These are phyloP conservation scores for Morinoia aosen DNA, from an alignment of 2,888 invertebrate genomes.

Conservation along the genomic window DNA sequence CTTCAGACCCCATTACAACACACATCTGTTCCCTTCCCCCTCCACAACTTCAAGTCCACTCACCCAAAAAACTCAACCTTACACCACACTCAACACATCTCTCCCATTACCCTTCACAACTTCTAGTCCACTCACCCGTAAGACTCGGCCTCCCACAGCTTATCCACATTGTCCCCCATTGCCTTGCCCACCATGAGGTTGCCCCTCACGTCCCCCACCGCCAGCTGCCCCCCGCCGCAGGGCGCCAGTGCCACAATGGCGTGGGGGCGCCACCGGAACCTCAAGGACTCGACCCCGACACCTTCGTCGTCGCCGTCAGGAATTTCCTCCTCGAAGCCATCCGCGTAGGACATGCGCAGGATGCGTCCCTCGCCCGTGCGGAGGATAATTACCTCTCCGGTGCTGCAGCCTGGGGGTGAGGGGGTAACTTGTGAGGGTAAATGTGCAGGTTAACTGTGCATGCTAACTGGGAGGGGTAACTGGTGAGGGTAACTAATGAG, in stretches of 20 bases:
- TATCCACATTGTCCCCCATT: conserved; percentile 67
- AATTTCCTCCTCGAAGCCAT: conserved; percentile 15
- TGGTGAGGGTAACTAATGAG: neutral
- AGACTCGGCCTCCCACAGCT: conserved; percentile 68
- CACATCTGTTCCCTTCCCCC: too few relatives aligned
- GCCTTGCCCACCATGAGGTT: conserved; percentile 70
- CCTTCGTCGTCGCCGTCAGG: conserved; percentile 2
- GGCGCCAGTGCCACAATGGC: conserved; percentile 63
- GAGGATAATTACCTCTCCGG: conserved; percentile 59
- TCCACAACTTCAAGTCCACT: too few relatives aligned
- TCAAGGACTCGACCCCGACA: conserved; percentile 8
- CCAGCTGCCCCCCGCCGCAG: conserved; percentile 56
- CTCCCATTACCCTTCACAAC: neutral
- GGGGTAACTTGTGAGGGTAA: too few relatives aligned
- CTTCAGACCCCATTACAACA: too few relatives aligned
- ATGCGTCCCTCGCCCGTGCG: conserved; percentile 47
- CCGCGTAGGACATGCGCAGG: neutral
- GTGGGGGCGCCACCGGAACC: conserved; percentile 56
- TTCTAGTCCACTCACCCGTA: conserved; percentile 56
- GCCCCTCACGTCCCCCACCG: conserved; percentile 70
- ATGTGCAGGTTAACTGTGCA: too few relatives aligned
- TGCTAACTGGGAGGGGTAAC: neutral
- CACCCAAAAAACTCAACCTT: too few relatives aligned
- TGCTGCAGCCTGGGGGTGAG: conserved; percentile 67
- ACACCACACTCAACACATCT: too few relatives aligned